Conservation (phyloP, 1,140 invertebrate genomes). For the Platorchestia sp. region DNA sequence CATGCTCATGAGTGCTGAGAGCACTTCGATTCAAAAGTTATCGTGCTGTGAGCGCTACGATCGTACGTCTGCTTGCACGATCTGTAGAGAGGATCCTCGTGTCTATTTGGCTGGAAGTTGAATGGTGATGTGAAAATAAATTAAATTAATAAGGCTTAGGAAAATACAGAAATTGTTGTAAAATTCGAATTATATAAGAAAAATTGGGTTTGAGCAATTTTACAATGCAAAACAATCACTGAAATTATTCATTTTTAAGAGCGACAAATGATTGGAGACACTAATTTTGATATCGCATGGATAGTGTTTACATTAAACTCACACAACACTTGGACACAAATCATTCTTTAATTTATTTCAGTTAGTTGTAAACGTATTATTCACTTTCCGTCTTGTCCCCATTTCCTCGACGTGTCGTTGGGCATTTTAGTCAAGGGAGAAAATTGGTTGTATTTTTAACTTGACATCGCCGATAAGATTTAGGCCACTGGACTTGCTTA, state of each 20-base stretch:
- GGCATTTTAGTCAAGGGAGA: no score
- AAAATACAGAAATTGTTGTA: not conserved
- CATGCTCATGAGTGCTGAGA: no score
- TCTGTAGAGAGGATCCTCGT: not conserved
- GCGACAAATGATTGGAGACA: no score
- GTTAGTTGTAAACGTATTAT: not conserved
- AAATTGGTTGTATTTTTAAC: no score
- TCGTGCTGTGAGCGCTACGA: not conserved
- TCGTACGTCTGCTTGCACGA: not conserved
- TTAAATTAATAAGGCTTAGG: not conserved
- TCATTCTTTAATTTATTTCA: no score
- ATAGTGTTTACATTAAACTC: no score
- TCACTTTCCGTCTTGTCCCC: not conserved
- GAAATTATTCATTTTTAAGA: not conserved
- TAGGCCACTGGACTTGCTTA: no score
- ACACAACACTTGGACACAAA: no score
- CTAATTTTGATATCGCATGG: no score
- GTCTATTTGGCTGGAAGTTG: not conserved
- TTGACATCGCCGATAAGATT: no score
- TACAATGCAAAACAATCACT: not conserved
- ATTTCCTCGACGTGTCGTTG: no score
- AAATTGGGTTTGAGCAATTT: not conserved
- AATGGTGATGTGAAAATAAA: not conserved
- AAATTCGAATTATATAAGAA: not conserved
- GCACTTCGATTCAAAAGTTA: not conserved